Conservation (phyloP, 1,140 invertebrate species). For the Bilobella aurantiaca region DNA sequence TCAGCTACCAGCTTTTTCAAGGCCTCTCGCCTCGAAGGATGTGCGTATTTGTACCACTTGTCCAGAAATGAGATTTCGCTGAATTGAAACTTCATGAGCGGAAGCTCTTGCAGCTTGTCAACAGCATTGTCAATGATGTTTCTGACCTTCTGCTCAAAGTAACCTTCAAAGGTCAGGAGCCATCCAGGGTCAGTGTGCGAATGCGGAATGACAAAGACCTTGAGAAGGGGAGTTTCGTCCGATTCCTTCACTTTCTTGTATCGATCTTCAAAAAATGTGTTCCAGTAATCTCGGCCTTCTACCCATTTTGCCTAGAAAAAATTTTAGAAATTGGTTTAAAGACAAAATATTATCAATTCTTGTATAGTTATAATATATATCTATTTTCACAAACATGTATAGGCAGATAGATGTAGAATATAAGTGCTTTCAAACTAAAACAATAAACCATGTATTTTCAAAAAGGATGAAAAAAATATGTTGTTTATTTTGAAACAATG, state of each 20-base stretch:
- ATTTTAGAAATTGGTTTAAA: too few relatives aligned
- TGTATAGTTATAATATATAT: too few relatives aligned
- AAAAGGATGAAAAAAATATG: too few relatives aligned
- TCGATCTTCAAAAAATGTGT: conserved; percentile 69
- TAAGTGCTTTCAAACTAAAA: too few relatives aligned
- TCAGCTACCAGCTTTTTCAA: conserved; percentile 66
- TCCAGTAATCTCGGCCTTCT: conserved; percentile 78
- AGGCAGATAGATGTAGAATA: too few relatives aligned
- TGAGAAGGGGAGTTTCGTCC: conserved; percentile 17
- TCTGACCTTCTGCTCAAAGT: conserved; percentile 76
- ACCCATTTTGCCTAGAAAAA: conserved; percentile 72
- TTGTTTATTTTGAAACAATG: too few relatives aligned
- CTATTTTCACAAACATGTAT: too few relatives aligned
- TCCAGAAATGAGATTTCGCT: conserved; percentile 88
- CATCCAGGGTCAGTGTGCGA: conserved; percentile 81
- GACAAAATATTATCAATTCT: too few relatives aligned
- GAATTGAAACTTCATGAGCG: conserved; percentile 94
- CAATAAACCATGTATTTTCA: too few relatives aligned
- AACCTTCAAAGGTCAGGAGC: conserved; percentile 86
- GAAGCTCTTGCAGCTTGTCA: conserved; percentile 70
- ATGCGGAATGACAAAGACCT: conserved; percentile 43
- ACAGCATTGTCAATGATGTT: conserved; percentile 85
- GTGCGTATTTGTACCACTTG: conserved; percentile 77
- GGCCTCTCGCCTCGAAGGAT: conserved; percentile 51
- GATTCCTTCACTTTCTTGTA: conserved; percentile 58